Base-by-base conservation (phyloP, 1,140 invertebrate genomes). In the Papilio machaon region DNA sequence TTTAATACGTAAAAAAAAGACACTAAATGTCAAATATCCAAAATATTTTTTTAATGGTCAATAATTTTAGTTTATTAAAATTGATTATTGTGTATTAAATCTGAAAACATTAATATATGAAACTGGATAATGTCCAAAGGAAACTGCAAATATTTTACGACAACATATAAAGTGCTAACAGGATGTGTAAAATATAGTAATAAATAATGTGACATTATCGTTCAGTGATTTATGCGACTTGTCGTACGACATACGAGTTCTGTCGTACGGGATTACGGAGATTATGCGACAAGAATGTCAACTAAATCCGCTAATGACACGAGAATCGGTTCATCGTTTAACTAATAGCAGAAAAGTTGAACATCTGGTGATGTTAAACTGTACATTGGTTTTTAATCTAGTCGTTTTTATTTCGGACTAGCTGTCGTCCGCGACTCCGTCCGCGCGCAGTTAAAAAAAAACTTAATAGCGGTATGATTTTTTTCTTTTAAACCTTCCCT, bases 311-410 rank as follows among this genome's bases (percentile, higher is more conserved):
- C 64, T 70, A 70, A 70, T 35, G 64, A 15, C 64, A 17, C 13
- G 30, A 23, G 23, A 13, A 35, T 35, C 64, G 15, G 15, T 70
- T 13, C 10, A 64, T 64, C 13, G 17, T 70, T 70, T 17, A 70
- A 70, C 64, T 70, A 70, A 70, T 70, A 38, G 64, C 30, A 11
- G 19, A 13, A 60, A 60, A 23, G 11, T 52, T 54, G 15, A 70
- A 70, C 64, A 70, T 70, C 64, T 70, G 64, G 11, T 70, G 11
- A 17, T 30, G 19, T 35, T 35, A 70, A 70, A 70, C 19, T 70
- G 15, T 70, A 11, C 5, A 13, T 30, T 6, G 52, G 17, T 17
- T 54, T 30, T 67, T 58, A 58, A 58, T 58, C 54, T 58, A 58
- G 6, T 58, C n/a, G 54, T 19, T 52, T 58, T 58, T 58, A 19